Percentiles rank a stretch among this genome's conserved stretches.
Conservation (phyloP, 2,113 vertebrate species). For the Trinectes maculatus region DNA sequence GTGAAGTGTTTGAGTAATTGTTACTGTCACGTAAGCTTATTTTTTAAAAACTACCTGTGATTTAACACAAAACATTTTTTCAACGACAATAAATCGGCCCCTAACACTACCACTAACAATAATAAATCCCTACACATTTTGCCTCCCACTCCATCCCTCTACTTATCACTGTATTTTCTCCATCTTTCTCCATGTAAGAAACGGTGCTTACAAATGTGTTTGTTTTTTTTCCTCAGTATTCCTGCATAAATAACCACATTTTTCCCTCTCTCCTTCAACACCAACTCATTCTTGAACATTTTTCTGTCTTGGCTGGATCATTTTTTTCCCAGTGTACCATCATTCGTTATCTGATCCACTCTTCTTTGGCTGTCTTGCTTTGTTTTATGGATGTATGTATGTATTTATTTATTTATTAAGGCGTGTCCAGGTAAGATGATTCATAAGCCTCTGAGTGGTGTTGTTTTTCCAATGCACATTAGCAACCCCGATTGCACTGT, state of each 20-base stretch:
- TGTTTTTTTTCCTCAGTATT: neutral
- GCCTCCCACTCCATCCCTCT: too few species aligned
- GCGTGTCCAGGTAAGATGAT: slow-evolving; percentile 49
- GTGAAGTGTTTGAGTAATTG: slow-evolving; percentile 42
- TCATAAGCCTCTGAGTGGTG: slow-evolving; percentile 49
- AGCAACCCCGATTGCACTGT: slow-evolving; percentile 50
- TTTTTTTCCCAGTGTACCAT: slow-evolving; percentile 6
- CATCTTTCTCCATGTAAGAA: too few species aligned
- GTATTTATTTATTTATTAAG: slow-evolving; percentile 50
- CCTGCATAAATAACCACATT: slow-evolving; percentile 37
- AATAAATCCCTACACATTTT: too few species aligned
- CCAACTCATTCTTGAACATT: slow-evolving; percentile 41
- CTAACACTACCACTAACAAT: too few species aligned
- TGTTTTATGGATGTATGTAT: slow-evolving; percentile 10
- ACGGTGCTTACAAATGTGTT: too few species aligned
- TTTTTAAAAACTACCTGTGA: slow-evolving; percentile 24
- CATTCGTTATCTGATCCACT: slow-evolving; percentile 37
- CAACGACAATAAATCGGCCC: too few species aligned
- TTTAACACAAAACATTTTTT: slow-evolving; percentile 13
- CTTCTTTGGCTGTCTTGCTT: slow-evolving; percentile 14
- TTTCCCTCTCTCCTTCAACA: slow-evolving; percentile 20
- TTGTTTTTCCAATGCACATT: slow-evolving; percentile 44
- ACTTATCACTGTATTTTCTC: too few species aligned
- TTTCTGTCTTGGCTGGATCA: slow-evolving; percentile 22
- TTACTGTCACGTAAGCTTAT: slow-evolving; percentile 35